Percentiles rank a stretch among this genome's conserved stretches.
These are phyloP conservation scores for Acrocyrtus sp. DNA, from an alignment of 2,888 invertebrate species.

Conservation along the genomic window DNA sequence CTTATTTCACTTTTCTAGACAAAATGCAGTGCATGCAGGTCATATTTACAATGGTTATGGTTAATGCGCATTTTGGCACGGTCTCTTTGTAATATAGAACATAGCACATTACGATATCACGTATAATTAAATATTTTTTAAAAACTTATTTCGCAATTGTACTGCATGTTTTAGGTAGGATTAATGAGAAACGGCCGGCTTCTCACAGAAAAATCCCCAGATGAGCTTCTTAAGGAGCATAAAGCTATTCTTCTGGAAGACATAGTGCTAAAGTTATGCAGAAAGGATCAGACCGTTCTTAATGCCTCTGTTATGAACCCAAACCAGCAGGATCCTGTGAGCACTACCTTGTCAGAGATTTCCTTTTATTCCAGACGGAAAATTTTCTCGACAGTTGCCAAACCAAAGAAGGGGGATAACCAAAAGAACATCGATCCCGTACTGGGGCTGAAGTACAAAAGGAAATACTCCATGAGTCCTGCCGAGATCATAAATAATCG, in stretches of 20 bases:
- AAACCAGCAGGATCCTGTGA: conserved; percentile 14
- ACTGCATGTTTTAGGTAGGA: too few species aligned
- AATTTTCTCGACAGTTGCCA: conserved; percentile 15
- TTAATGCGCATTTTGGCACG: too few species aligned
- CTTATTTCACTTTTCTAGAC: too few species aligned
- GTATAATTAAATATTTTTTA: too few species aligned
- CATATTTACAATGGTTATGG: too few species aligned
- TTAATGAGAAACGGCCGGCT: conserved; percentile 36
- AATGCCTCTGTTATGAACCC: background rate
- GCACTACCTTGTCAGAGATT: too few species aligned
- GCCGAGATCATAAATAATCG: conserved; percentile 1
- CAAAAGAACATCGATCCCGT: conserved; percentile 17
- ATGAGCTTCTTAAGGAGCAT: conserved; percentile 24
- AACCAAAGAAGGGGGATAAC: conserved; percentile 15
- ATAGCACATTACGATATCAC: too few species aligned
- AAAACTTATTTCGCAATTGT: too few species aligned
- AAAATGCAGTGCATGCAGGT: too few species aligned
- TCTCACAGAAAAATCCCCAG: conserved; percentile 51
- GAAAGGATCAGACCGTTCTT: conserved; percentile 41
- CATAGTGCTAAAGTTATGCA: conserved; percentile 54
- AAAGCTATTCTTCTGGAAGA: conserved; percentile 53
- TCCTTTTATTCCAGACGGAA: conserved; percentile 40
- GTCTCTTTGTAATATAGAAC: too few species aligned
- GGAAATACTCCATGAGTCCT: conserved; percentile 38
- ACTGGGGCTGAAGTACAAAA: conserved; percentile 44